Percentiles rank a stretch among this genome's conserved stretches.
phyloP scores from a whole-genome alignment of 2,797 vertebrate species.

The Tolypeutes matacus region DNA sequence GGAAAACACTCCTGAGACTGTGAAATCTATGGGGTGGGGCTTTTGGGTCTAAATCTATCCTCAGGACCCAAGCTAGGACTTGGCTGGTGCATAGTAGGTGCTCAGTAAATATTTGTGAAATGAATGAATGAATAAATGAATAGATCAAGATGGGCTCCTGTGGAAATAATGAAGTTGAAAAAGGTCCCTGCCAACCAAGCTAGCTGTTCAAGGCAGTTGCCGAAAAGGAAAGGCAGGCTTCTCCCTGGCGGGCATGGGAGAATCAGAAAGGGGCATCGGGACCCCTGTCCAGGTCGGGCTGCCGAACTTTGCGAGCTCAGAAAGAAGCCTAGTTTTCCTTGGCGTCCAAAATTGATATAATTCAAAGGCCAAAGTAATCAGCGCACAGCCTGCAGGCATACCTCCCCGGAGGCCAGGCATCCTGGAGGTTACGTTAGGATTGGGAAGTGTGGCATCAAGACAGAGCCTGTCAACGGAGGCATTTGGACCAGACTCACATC shows the following conservation, averaged over 20 bases:
- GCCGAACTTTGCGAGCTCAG: background rate
- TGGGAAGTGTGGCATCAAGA: background rate
- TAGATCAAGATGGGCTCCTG: background rate
- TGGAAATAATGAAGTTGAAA: background rate
- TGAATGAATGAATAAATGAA: slow-evolving; percentile 50
- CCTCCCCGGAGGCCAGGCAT: background rate
- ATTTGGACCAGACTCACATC: background rate
- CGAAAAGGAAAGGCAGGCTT: background rate
- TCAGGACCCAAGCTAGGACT: background rate
- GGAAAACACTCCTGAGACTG: background rate
- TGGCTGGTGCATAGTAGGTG: background rate
- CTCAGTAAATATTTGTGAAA: slow-evolving; percentile 72
- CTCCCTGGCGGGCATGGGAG: background rate
- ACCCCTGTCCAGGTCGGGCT: background rate
- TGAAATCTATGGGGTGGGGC: background rate
- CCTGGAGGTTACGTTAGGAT: background rate
- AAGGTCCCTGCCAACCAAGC: background rate
- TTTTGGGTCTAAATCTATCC: background rate
- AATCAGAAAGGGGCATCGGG: background rate
- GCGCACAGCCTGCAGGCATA: too few species aligned
- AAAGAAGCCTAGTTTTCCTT: slow-evolving; percentile 50
- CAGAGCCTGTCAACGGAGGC: too few species aligned
- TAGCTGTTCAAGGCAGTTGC: background rate
- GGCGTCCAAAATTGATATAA: background rate
- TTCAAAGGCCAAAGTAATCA: background rate